Conservation (phyloP, 2,113 vertebrate species). For the Dolichotis patagonum region DNA sequence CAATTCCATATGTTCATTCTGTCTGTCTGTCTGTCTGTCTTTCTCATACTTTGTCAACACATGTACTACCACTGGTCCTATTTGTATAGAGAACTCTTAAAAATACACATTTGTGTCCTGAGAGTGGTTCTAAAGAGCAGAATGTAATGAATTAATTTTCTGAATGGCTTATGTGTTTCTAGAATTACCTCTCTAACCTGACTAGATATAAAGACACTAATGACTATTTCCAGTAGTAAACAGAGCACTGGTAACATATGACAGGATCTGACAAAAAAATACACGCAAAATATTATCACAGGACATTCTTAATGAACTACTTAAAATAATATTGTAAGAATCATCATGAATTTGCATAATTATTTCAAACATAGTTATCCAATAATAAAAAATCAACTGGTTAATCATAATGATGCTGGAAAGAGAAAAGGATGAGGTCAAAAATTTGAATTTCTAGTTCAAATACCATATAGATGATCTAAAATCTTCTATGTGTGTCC, state of each 20-base stretch:
- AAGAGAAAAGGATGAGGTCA: not conserved
- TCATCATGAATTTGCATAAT: not conserved
- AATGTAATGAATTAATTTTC: not conserved
- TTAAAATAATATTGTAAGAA: not conserved
- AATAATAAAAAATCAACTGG: not conserved
- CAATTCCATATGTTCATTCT: not conserved
- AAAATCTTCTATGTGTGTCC: not conserved
- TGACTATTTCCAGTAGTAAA: not conserved
- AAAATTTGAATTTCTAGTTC: not conserved
- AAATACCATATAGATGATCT: not conserved
- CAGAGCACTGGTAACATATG: not conserved
- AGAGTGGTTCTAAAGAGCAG: not conserved
- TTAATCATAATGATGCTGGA: not conserved
- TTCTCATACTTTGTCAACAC: not conserved
- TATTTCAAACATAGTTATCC: not conserved
- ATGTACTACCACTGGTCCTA: fast-evolving
- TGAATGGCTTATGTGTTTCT: not conserved
- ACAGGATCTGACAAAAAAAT: not conserved
- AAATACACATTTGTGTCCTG: not conserved
- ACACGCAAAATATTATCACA: not conserved
- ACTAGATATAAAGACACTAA: not conserved
- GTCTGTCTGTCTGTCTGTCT: not conserved
- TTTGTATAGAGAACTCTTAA: not conserved
- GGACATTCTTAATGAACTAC: not conserved
- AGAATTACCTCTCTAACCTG: not conserved